Conservation (phyloP, 2,888 invertebrate species). For the Falcaria lacertinaria region DNA sequence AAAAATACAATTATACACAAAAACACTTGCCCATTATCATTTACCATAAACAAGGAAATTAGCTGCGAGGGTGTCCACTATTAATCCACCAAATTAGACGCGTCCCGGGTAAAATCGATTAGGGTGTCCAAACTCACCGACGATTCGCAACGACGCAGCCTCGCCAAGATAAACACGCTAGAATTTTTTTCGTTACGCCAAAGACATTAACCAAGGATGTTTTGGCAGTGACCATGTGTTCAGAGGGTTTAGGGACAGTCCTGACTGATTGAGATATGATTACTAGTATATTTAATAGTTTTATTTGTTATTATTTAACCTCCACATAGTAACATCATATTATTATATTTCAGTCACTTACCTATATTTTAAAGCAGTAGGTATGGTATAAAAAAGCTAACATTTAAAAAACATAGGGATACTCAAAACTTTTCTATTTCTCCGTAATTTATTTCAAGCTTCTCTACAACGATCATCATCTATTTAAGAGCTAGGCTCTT, state of each 20-base stretch:
- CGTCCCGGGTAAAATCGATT: conserved; percentile 75
- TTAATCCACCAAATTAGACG: conserved; percentile 76
- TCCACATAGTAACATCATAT: no score
- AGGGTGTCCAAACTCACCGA: conserved; percentile 49
- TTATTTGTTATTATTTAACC: no score
- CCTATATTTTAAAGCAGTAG: no score
- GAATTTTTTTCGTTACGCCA: conserved; percentile 67
- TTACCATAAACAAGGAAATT: conserved; percentile 71
- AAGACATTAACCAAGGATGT: conserved; percentile 79
- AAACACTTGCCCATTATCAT: conserved; percentile 47
- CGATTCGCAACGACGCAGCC: conserved; percentile 65
- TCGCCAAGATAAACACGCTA: conserved; percentile 77
- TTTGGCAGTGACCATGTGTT: conserved; percentile 41
- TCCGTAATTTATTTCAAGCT: no score
- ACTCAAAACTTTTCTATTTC: no score
- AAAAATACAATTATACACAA: conserved; percentile 13
- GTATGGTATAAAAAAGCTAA: no score
- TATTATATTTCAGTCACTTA: no score
- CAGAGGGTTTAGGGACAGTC: conserved; percentile 14
- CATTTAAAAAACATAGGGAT: no score
- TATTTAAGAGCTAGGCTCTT: no score
- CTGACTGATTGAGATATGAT: conserved; percentile 8
- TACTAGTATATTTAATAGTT: no score
- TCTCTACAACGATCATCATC: no score
- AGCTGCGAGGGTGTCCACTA: conserved; percentile 74